Evolutionary conservation across 2,888 invertebrate species (phyloP).

Genomic region (Tachystola acroxantha): DNA sequence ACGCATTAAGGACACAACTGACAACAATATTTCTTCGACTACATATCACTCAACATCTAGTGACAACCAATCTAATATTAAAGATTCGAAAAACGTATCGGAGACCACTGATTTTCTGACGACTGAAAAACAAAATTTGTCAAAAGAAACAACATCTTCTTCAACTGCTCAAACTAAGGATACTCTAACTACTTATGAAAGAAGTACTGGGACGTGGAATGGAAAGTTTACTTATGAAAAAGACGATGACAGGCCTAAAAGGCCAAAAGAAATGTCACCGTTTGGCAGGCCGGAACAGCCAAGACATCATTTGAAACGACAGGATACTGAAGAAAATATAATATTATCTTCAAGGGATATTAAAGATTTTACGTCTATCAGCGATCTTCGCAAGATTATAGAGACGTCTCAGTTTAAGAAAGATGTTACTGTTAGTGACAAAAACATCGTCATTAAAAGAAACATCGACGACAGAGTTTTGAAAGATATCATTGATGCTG

Average conservation of each 20-base stretch:
- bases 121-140: constrained; percentile 66
- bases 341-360: constrained; percentile 69
- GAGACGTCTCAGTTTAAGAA: constrained; percentile 61
- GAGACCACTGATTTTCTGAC: constrained; percentile 58
- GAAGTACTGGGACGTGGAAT: constrained; percentile 76
- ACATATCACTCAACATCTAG: constrained; percentile 37
- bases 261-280: constrained; percentile 61
- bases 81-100: constrained; percentile 42
- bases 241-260: constrained; percentile 60
- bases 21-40: constrained; percentile 36
- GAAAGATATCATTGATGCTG: constrained; percentile 70
- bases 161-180: constrained; percentile 50
- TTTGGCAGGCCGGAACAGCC: constrained; percentile 62
- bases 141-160: constrained; percentile 54
- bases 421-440: constrained; percentile 65
- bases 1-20: constrained; percentile 37
- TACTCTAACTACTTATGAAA: constrained; percentile 60
- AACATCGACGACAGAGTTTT: constrained; percentile 65
- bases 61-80: constrained; percentile 37
- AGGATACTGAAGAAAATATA: constrained; percentile 70
- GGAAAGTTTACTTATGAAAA: constrained; percentile 76
- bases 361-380: constrained; percentile 70
- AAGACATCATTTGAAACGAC: constrained; percentile 62
- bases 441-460: constrained; percentile 67
- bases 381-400: constrained; percentile 66